Base-by-base conservation (phyloP, 2,888 invertebrate species). In the Pandemis heparana region DNA sequence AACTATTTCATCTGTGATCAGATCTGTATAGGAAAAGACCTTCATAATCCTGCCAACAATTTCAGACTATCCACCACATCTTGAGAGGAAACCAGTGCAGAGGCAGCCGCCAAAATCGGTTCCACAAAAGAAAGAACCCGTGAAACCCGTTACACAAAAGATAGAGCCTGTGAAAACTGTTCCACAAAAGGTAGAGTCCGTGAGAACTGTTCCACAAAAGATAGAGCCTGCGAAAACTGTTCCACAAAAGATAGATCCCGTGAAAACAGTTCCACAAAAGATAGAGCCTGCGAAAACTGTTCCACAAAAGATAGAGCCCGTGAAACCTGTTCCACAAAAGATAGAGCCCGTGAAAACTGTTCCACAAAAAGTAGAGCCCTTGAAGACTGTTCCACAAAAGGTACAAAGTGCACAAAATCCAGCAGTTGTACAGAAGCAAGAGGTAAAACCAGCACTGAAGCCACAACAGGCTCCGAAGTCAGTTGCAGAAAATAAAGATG, bases 361-460 rank as follows among this genome's bases (percentile, higher is more conserved):
- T 14, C 4, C 41, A 43, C 16, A 56, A 10, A 6, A 16, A 16
- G 18, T 32, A 32, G 23, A 32, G 1, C 60, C 39, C 1, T 8
- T 39, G 6, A 61, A 61, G 7, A 1, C 32, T 46, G 32, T 12
- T 14, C 4, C 41, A 43, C 16, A 56, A 10, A 6, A 16, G 18
- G 18, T 32, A 32, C 23, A 32, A 32, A 39, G 2, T 16, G 51
- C 18, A 18, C 60, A 61, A 39, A 39, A 38, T 14, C n/a, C 60
- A 61, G 5, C 9, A 9, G 18, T 59, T 59, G 59, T n/a, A 8
- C 38, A 60, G 23, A 61, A 61, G n/a, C 60, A 61, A 39, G 60
- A 38, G n/a, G 60, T n/a, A n/a, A 39, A 61, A 3, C 60, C 39
- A n/a, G 39, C 43, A 7, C 62, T 23, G 41, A 18, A 16, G 9